Conservation (phyloP, 2,113 vertebrate species). For the Bombycilla garrulus region DNA sequence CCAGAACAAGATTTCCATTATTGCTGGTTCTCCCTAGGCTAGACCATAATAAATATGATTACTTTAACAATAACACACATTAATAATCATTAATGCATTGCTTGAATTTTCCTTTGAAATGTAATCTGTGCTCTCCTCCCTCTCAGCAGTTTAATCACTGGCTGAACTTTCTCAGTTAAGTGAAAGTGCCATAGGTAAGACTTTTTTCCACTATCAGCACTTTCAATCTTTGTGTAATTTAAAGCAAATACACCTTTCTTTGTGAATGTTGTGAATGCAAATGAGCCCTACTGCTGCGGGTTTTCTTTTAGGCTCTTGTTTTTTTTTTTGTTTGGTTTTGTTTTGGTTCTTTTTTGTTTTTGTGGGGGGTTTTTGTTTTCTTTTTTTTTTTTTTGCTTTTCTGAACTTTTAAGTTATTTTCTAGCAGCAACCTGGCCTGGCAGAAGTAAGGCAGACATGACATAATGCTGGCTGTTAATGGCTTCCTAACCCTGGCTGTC, state of each 20-base stretch:
- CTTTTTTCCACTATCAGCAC: conserved; percentile 34
- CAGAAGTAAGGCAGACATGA: background rate
- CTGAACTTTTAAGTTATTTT: background rate
- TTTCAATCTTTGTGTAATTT: conserved; percentile 51
- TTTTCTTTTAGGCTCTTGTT: background rate
- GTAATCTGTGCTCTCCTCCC: conserved; percentile 27
- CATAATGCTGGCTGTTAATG: background rate
- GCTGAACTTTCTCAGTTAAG: conserved; percentile 53
- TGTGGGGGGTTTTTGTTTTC: background rate
- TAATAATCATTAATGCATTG: conserved; percentile 48
- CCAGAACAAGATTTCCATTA: conserved; percentile 43
- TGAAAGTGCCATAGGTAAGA: conserved; percentile 60
- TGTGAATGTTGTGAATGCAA: background rate
- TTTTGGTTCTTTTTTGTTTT: background rate
- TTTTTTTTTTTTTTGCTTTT: background rate
- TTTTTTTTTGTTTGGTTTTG: background rate
- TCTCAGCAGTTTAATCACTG: conserved; percentile 42
- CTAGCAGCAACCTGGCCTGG: background rate
- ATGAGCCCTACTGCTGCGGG: conserved; percentile 6
- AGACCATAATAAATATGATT: conserved; percentile 57
- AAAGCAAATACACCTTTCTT: conserved; percentile 45
- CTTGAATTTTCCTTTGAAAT: conserved; percentile 53
- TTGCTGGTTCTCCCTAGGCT: conserved; percentile 40
- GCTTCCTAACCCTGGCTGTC: background rate
- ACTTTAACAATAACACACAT: conserved; percentile 66